Conservation (phyloP, 2,888 invertebrate genomes). For the Teleogryllus oceanicus region DNA sequence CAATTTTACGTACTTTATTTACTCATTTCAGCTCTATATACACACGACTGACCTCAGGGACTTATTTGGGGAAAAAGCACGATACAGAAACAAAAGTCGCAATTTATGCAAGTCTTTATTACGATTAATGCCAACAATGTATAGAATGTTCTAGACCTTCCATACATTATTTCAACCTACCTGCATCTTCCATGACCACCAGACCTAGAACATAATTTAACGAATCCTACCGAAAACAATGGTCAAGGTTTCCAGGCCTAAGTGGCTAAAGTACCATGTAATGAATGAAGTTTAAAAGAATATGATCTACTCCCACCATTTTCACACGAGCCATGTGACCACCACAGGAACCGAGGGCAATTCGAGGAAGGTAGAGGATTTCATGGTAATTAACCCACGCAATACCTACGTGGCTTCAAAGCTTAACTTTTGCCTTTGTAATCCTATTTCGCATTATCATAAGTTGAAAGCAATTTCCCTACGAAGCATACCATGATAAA, state of each 20-base stretch:
- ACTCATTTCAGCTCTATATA: no score
- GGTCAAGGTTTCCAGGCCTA: background rate
- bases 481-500: background rate
- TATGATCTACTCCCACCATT: background rate
- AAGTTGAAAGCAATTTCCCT: background rate
- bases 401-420: background rate
- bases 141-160: no score
- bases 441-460: background rate
- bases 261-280: background rate
- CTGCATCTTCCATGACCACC: background rate
- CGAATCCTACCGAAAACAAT: background rate
- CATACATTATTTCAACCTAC: background rate
- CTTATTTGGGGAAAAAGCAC: no score
- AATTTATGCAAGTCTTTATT: no score
- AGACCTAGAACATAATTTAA: background rate
- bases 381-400: background rate
- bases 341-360: no score
- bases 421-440: background rate
- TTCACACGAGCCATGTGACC: background rate
- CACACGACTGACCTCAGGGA: no score
- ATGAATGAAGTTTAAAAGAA: constrained; percentile 18
- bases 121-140: no score
- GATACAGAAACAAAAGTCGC: no score
- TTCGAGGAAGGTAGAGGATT: background rate
- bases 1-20: no score